Evolutionary conservation across 1,140 invertebrate species (phyloP).

Genomic region (Leptonema lineaticorne): DNA sequence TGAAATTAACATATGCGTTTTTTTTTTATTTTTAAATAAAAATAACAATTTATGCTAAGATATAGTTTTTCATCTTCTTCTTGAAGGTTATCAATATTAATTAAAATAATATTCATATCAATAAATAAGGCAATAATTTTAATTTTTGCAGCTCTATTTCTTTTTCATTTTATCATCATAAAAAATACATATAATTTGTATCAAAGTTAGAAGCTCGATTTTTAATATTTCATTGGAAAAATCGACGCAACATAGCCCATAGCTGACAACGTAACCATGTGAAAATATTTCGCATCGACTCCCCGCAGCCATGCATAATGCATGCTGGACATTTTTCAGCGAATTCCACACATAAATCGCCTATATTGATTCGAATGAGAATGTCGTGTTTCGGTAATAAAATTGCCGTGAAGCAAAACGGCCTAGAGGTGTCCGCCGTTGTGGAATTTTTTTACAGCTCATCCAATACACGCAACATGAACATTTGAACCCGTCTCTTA

Average conservation of each 20-base stretch:
- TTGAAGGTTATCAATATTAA: too few species aligned
- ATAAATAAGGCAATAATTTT: too few species aligned
- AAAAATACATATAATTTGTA: background rate
- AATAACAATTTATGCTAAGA: too few species aligned
- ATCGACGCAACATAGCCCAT: conserved; percentile 28
- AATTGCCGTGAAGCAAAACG: background rate
- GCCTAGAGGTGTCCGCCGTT: background rate
- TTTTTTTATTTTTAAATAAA: too few species aligned
- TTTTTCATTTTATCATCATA: background rate
- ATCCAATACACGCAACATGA: background rate
- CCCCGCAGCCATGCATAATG: conserved; percentile 2
- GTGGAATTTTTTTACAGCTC: background rate
- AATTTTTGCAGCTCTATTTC: too few species aligned
- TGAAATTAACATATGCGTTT: too few species aligned
- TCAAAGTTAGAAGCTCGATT: background rate
- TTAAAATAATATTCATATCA: too few species aligned
- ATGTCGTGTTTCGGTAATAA: conserved; percentile 10
- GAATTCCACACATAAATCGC: conserved; percentile 13
- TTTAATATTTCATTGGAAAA: conserved; percentile 6
- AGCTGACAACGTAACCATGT: conserved; percentile 38
- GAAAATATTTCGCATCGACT: conserved; percentile 25
- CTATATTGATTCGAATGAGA: background rate
- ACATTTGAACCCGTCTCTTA: too few species aligned
- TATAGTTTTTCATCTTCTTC: too few species aligned
- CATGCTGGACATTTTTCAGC: background rate